Conservation (phyloP, 2,888 invertebrate species). For the Aphodius granarius region DNA sequence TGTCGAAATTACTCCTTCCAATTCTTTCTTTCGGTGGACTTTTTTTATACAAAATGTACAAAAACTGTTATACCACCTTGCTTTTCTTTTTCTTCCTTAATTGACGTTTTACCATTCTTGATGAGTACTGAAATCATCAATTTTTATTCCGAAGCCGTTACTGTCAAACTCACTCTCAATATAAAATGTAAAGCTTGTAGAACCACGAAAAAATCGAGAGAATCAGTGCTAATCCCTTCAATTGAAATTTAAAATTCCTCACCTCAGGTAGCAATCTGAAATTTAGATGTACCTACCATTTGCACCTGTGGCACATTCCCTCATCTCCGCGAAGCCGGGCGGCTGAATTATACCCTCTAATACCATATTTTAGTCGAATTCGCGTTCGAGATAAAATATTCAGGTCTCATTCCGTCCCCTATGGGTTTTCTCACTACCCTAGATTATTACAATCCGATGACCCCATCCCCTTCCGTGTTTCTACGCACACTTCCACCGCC, state of each 20-base stretch:
- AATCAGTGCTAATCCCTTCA: neutral
- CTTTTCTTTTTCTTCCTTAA: no score
- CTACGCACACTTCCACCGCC: neutral
- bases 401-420: conserved; percentile 50
- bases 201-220: neutral
- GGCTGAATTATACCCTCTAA: conserved; percentile 43
- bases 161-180: no score
- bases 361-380: conserved; percentile 47
- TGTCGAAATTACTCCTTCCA: no score
- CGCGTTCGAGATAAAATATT: conserved; percentile 50
- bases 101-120: no score
- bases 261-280: conserved; percentile 29
- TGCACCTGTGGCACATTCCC: conserved; percentile 44
- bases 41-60: no score
- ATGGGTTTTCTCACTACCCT: conserved; percentile 50
- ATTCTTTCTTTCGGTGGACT: no score
- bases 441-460: conserved; percentile 51
- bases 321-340: conserved; percentile 22
- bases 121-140: no score
- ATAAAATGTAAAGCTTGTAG: neutral
- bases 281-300: conserved; percentile 46
- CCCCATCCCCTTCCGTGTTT: conserved; percentile 39
- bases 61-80: no score
- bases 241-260: conserved; percentile 18
- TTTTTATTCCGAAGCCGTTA: no score